Evolutionary conservation across 2,888 invertebrate genomes (phyloP), one percentile per base, ranked within the genome.

Genomic region (Ganaspis brasiliensis): DNA sequence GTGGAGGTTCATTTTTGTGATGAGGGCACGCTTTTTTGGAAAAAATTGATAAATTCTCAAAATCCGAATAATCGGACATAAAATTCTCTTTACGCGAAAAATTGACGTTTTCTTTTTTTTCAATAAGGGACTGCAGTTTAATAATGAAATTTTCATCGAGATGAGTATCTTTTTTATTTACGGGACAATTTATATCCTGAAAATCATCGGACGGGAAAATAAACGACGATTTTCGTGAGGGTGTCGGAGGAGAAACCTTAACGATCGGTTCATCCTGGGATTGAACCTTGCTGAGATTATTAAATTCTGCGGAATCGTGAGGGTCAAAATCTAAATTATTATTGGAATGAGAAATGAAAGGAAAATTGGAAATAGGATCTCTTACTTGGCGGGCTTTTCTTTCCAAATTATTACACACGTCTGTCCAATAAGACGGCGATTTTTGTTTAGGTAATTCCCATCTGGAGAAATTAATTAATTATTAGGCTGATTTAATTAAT

Each of bases 361-460:
- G 78, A 74, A 49, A 40, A 45, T 57, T 72, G 79, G 80, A 77
- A 76, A 82, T 75, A 57, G 87, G 80, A 74, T 84, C 72, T 83
- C 89, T 89, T 88, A 90, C 90, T 85, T 79, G 83, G 49, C 81
- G 73, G 56, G 85, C 73, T 49, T 77, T 86, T 40, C 79, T 80
- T 56, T 87, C 89, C n/a, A 87, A 79, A 0, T 87, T 82, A 1
- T 79, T 78, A 77, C 85, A 86, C 19, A 89, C 79, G 49, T 85
- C 80, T 9, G 83, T 56, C 90, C 90, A 90, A 31, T 89, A 88
- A 4, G 81, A 75, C 35, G 77, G 86, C 1, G 87, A 85, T 16
- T 79, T 80, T 56, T 80, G 79, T 37, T 86, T 73, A 26, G 87
- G 85, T 77, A 78, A 76, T 71, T 89, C 89, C 85, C 85, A 89